Evolutionary conservation across 2,113 vertebrate species (phyloP), one percentile per base, ranked within the genome.

Genomic region (Pao palembangensis): DNA sequence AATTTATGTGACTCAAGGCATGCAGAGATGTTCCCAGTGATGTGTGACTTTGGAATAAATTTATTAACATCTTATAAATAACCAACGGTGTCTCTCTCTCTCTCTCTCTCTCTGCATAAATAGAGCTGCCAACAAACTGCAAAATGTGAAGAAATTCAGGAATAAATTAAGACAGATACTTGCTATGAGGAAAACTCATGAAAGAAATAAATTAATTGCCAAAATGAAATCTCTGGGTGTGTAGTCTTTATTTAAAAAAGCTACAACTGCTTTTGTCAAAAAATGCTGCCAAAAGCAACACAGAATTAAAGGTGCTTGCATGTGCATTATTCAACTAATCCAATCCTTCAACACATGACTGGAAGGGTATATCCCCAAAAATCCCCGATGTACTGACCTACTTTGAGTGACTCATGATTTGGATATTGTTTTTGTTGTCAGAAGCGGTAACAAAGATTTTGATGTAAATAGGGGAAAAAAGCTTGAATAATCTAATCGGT

Each of bases 381-480:
- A 38, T 38, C 34, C 34, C 34, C 10, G 10, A 38, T 38, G 34
- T 38, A 38, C 34, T 38, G 34, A 38, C 34, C 34, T 38, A 38
- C 34, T 38, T 38, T 38, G 8, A 38, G 34, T 38, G 34, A 38
- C 34, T 38, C 34, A 38, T 38, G 34, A 38, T 38, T 38, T 38
- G 34, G 10, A 38, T 38, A 38, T 38, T 38, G 34, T 38, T 38
- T 38, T 38, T 38, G 34, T 38, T 38, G 34, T 38, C 34, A 38
- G 34, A 38, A 8, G 1, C 8, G 34, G 34, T 38, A 38, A 38
- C 34, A 38, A 48, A 56, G 54, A 57, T 55, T 82, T 58, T 73
- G 55, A 83, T 86, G 83, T 65, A 73, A 82, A 84, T 90, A 38
- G 8, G 34, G 11, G 3, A 12, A 12, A 38, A 38, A 38, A 38